Percentiles rank a stretch among this genome's conserved stretches.
phyloP scores from a whole-genome alignment of 2,113 vertebrate genomes.

The Anolis sagrei region DNA sequence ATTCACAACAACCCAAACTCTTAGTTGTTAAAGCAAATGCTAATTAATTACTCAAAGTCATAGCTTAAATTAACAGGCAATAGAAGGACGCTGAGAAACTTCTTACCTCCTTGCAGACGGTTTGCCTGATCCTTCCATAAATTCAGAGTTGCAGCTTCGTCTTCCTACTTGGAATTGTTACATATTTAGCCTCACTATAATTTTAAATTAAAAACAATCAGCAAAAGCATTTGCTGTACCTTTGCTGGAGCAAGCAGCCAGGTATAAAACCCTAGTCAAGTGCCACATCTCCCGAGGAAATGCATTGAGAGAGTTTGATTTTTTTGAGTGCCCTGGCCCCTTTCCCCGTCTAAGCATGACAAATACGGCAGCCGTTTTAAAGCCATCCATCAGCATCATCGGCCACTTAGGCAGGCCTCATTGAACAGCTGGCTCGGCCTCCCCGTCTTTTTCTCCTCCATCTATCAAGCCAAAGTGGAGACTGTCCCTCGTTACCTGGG shows the following conservation, averaged over 20 bases:
- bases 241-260: background rate
- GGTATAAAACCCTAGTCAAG: background rate
- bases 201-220: no score
- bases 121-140: background rate
- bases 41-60: background rate
- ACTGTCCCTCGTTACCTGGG: background rate
- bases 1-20: no score
- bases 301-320: fast-evolving
- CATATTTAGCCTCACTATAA: background rate
- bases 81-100: fast-evolving
- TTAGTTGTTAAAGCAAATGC: no score
- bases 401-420: background rate
- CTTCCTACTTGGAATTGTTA: fast-evolving
- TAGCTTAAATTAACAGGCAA: fast-evolving
- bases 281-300: background rate
- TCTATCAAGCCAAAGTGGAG: background rate
- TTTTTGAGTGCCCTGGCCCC: background rate
- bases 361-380: background rate
- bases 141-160: background rate
- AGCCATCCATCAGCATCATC: constrained; percentile 2
- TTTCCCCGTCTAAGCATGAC: background rate
- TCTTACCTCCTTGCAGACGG: fast-evolving
- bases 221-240: background rate
- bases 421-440: fast-evolving
- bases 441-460: background rate